Evolutionary conservation across 2,888 invertebrate species (phyloP), one percentile per base, ranked within the genome.

Genomic region (Lasioglossum pauxillum): DNA sequence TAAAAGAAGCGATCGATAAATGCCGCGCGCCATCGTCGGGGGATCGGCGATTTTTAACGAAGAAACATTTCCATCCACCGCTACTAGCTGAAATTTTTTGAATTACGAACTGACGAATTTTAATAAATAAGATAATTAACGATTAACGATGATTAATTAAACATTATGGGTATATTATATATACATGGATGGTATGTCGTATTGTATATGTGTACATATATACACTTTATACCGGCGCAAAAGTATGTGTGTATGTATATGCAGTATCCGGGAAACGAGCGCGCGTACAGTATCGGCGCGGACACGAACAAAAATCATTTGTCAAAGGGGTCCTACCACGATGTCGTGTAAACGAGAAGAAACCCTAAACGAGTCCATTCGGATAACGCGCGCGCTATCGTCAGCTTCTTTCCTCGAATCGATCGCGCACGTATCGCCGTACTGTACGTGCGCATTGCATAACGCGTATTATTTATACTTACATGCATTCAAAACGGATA

Each of bases 181-280:
- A 93, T 92, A 92, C 88, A 92, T 94, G 93, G 92, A 94, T 94
- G 94, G 92, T 94, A 94, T 94, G 93, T 93, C 92, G 93, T 93
- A 94, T 94, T 57, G 93, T 93, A 94, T 94, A 94, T 94, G 94
- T 94, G 94, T 94, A 94, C 92, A 94, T 94, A 94, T 94, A 94
- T 93, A 94, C 93, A 93, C 94, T 92, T 88, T 91, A 90, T 90
- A 89, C 89, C 84, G 81, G 90, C 86, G 89, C 89, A 89, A 82
- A 88, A 83, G 90, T 83, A 87, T 92, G 92, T 90, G 88, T 89
- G 91, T 92, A 87, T 88, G 89, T 91, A 91, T 89, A 87, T 87
- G 85, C 88, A 91, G 87, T 90, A 91, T 86, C 84, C 84, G 88
- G 53, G 76, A 74, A 44, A 80, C 74, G 80, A 67, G 88, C 90